Evolutionary conservation across 2,888 invertebrate species (phyloP), one percentile per base, ranked within the genome.

Genomic region (Caenorhabditis sp.): DNA sequence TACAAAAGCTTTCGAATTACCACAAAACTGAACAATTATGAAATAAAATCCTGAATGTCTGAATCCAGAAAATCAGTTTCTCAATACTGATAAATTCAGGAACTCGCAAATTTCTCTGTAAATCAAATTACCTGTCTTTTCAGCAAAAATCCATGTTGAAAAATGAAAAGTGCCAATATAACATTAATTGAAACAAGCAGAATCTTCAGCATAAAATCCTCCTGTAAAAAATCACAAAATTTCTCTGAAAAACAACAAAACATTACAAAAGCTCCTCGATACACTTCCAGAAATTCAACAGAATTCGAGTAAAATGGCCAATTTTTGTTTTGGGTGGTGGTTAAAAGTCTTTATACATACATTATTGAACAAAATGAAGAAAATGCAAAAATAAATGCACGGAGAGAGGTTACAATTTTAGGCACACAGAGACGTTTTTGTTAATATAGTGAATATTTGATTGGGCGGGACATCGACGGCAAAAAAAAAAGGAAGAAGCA

Each of bases 141-240:
- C 27, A 86, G 76, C 31, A 87, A 73, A 64, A 87, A 85, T 20
- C 87, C 87, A 21, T 77, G 67, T 73, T 87, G 85, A 70, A 87
- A 85, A 59, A 86, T 73, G 52, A 87, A 75, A 57, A 86, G 67
- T 23, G 78, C 63, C 10, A 78, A 59, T 23, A 69, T 56, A 17
- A 70, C 59, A 54, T 69, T 66, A 23, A 60, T 23, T 3, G 74
- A 70, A 1, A 54, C 43, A 43, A 43, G 12, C 12, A 43, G 14
- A 14, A 10, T 17, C 17, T 43, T 43, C 14, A 43, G 43, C 43
- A 43, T 43, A 43, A 43, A 43, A 43, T 12, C 14, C 17, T 43
- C 36, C 36, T 36, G 36, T 36, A 36, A 36, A 14, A 43, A 17
- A 17, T 43, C 17, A 43, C 5, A 43, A 31, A 31, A 31, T 4